Evolutionary conservation across 1,140 invertebrate genomes (phyloP).

Genomic region (Drosophila setifemur): DNA sequence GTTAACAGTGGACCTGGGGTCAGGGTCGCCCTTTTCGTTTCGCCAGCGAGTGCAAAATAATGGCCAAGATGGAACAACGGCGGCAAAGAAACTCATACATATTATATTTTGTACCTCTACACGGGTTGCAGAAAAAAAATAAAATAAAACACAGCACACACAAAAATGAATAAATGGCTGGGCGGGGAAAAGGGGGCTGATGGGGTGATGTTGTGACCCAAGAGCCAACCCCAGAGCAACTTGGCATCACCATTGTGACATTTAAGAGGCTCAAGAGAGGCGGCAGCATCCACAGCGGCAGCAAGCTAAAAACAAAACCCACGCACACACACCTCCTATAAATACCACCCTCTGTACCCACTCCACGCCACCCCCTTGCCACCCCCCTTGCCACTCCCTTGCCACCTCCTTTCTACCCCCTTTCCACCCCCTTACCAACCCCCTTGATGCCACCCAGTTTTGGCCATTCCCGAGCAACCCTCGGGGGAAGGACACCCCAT

Average conservation of each 20-base stretch:
- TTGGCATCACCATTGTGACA: conserved; percentile 70
- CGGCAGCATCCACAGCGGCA: conserved; percentile 16
- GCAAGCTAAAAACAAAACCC: conserved; percentile 71
- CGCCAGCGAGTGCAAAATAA: conserved; percentile 69
- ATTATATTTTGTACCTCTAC: conserved; percentile 55
- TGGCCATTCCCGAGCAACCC: conserved; percentile 61
- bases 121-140: background rate
- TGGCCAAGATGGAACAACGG: conserved; percentile 47
- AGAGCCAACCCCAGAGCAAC: conserved; percentile 61
- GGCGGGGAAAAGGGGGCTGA: background rate
- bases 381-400: background rate
- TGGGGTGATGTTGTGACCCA: conserved; percentile 11
- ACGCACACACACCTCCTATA: conserved; percentile 20
- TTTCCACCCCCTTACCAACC: background rate
- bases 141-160: background rate
- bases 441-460: conserved; percentile 15
- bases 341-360: background rate
- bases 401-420: background rate
- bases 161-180: conserved; percentile 18
- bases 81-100: conserved; percentile 51
- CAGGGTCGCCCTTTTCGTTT: conserved; percentile 57
- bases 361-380: background rate
- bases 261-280: conserved; percentile 74
- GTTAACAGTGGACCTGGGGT: conserved; percentile 50
- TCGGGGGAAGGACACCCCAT: conserved; percentile 42